Percentiles rank a stretch among this genome's conserved stretches.
These are phyloP conservation scores for Ibidorhyncha struthersii DNA, from an alignment of 2,113 vertebrate genomes.

Conservation along the genomic window DNA sequence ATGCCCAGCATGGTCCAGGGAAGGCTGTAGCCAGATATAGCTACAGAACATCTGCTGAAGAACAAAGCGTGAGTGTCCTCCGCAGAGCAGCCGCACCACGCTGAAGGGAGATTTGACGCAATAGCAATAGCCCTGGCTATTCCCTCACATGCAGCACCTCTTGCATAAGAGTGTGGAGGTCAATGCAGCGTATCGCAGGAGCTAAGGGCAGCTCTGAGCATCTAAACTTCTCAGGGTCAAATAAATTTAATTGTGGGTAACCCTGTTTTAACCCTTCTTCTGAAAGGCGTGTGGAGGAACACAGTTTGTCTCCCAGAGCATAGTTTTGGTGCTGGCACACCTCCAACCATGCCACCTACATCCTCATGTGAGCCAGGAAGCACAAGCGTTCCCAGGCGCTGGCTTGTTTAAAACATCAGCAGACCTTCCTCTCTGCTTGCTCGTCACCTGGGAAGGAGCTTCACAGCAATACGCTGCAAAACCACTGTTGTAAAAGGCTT, in stretches of 20 bases:
- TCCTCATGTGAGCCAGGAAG: not conserved
- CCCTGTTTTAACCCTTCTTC: not conserved
- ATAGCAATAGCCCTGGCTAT: not conserved
- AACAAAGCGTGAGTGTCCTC: slow-evolving; percentile 28
- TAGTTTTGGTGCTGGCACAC: not conserved
- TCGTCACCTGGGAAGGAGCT: not conserved
- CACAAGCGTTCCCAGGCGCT: not conserved
- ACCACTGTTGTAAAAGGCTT: not conserved
- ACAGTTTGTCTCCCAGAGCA: not conserved
- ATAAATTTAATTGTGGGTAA: not conserved
- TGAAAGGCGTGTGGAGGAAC: not conserved
- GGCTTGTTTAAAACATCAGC: not conserved
- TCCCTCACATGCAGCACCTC: not conserved
- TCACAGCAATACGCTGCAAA: not conserved
- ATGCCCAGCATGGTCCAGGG: not conserved
- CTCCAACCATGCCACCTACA: not conserved
- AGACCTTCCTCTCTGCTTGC: not conserved
- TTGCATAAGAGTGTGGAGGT: not conserved
- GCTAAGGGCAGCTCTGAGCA: not conserved
- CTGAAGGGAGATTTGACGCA: not conserved
- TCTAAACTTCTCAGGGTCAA: not conserved
- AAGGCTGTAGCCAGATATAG: slow-evolving; percentile 34
- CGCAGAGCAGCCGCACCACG: not conserved
- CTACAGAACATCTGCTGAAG: slow-evolving; percentile 49
- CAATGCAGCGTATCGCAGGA: not conserved